Percentiles rank a stretch among this genome's conserved stretches.
phyloP scores from a whole-genome alignment of 2,113 vertebrate genomes.

The Leptobrachium leishanense region DNA sequence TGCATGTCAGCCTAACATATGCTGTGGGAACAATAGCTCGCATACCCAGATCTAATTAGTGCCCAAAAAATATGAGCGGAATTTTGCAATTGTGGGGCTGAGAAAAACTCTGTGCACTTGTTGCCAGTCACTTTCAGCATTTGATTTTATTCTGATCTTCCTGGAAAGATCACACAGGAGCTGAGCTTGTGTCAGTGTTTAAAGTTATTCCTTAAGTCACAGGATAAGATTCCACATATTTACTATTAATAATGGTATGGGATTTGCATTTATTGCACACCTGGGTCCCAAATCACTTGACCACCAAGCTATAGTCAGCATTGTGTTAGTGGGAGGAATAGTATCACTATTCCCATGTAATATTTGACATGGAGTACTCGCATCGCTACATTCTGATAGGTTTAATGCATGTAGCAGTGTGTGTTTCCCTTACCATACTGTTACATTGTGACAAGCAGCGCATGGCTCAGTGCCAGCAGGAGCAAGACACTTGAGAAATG shows the following conservation, averaged over 20 bases:
- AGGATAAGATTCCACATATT: slow-evolving; percentile 22
- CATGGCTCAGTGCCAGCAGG: no score
- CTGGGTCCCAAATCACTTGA: background rate
- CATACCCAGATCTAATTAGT: background rate
- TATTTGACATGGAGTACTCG: no score
- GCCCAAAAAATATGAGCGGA: background rate
- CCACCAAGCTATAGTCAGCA: background rate
- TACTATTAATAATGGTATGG: slow-evolving; percentile 5
- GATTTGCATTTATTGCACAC: slow-evolving; percentile 17
- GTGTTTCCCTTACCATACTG: no score
- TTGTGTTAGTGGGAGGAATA: background rate
- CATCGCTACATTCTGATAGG: no score
- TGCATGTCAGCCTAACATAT: slow-evolving; percentile 11
- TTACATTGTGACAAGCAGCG: no score
- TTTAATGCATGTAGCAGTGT: no score
- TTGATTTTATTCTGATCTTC: slow-evolving; percentile 10
- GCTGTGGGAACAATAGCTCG: slow-evolving; percentile 2
- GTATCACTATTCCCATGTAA: no score
- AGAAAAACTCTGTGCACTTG: slow-evolving; percentile 2
- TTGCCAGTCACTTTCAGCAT: background rate
- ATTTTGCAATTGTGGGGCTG: background rate
- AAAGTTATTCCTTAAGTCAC: slow-evolving; percentile 41
- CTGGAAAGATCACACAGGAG: slow-evolving; percentile 32
- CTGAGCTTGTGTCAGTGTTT: slow-evolving; percentile 25
- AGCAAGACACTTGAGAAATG: no score